Evolutionary conservation across 2,888 invertebrate genomes (phyloP), one percentile per base, ranked within the genome.

Genomic region (Platypus cylindrus): DNA sequence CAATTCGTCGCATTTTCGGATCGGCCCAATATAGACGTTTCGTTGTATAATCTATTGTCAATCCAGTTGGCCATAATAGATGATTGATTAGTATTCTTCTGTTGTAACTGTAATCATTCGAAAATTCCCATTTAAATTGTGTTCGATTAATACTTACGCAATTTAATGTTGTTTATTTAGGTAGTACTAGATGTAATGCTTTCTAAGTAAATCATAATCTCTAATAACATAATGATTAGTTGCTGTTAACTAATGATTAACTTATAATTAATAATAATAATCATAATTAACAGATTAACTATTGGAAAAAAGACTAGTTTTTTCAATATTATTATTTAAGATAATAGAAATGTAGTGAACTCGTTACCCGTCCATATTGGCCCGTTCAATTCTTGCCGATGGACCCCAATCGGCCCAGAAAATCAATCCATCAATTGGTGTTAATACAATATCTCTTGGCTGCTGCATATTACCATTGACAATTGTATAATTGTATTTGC

Each of bases 21-120:
- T 90, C 90, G 8, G 80, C 73, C 80, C 84, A 85, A 66, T 87
- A 89, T 3, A 90, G 59, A 4, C 87, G 65, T n/a, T 66, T 64
- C 0, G 78, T 76, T 1, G 81, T 72, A 55, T 74, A 71, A 59
- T 83, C 82, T 34, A 87, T 67, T 3, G 85, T 75, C 28, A 89
- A 66, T 45, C 85, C 81, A 3, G 73, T 70, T 1, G 83, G 83
- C 68, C 83, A 81, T 9, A 77, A 70, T 40, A 78, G 64, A 47
- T 75, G 68, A 3, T 67, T 65, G 32, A 79, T 69, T 23, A 84
- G 59, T 5, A 54, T 44, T 34, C 37, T 51, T 17, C 61, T 46
- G 26, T 56, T 58, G 30, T 54, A 52, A 18, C 32, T 33, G 18
- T 7, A 29, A 34, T 3, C 22, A 8, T 32, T 26, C 26, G 17